Percentiles rank a stretch among this genome's conserved stretches.
These are phyloP conservation scores for Tetragnatha montana DNA, from an alignment of 2,888 invertebrate species.

Conservation along the genomic window DNA sequence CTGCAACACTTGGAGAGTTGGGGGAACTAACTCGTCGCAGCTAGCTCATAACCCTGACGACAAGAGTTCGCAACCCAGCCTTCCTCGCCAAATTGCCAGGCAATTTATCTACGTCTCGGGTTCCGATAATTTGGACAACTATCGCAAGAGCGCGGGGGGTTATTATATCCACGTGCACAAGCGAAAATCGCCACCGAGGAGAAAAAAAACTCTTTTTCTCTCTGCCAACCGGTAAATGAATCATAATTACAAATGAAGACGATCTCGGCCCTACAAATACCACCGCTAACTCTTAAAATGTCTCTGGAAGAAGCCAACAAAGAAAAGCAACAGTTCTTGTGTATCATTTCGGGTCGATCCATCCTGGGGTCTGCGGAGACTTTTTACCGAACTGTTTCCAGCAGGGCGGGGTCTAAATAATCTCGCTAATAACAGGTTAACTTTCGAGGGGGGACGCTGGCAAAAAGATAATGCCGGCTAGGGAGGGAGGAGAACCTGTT, in stretches of 20 bases:
- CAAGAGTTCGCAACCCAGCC: constrained; percentile 5
- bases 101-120: constrained; percentile 38
- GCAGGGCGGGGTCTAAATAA: constrained; percentile 62
- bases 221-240: constrained; percentile 58
- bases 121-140: constrained; percentile 52
- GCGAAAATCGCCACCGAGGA: background rate
- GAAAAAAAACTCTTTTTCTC: constrained; percentile 36
- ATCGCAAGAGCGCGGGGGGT: constrained; percentile 23
- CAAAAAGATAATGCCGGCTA: constrained; percentile 44
- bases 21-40: background rate
- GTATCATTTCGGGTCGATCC: constrained; percentile 64
- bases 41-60: background rate
- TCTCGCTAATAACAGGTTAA: constrained; percentile 69
- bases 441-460: constrained; percentile 15
- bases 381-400: constrained; percentile 17
- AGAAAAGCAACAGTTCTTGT: constrained; percentile 48
- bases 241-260: constrained; percentile 57
- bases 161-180: constrained; percentile 42
- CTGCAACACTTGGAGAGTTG: background rate
- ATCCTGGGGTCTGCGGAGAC: constrained; percentile 37
- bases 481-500: constrained; percentile 31
- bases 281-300: constrained; percentile 47
- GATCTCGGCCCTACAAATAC: constrained; percentile 55
- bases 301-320: constrained; percentile 31
- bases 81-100: constrained; percentile 19